Base-by-base conservation (phyloP, 2,888 invertebrate species). In the Choristoneura rosaceana region DNA sequence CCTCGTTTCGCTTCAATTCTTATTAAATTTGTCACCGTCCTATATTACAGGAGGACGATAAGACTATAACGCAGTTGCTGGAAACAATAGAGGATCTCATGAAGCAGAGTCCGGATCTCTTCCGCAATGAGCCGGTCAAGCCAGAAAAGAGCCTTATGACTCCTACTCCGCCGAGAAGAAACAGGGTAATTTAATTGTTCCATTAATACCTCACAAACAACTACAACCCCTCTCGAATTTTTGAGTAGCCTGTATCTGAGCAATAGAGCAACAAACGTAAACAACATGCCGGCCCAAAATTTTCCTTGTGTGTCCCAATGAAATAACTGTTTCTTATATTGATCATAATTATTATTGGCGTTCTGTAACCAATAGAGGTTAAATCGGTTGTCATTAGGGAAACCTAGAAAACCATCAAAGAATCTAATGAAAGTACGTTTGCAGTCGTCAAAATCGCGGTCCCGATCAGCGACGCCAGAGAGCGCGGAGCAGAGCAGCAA, bases 31-130 rank as follows among this genome's bases (percentile, higher is more conserved):
- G 9, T 45, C 0, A 68, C 85, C 94, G 69, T 90, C 67, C n/a
- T 14, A 33, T 34, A 10, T 95, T 95, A 76, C 94, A 96, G 87
- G 96, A 96, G 80, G 97, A 97, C 76, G 96, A 97, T 74, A 95
- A 96, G 74, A 96, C 96, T 82, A 95, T 97, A 71, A 96, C 96
- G 34, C 95, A 95, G 68, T 90, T 98, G 50, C 87, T 98, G 73
- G 96, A 97, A 84, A 97, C 97, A 74, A 96, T 98, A 60, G 97
- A 98, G 75, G 96, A 97, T 80, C 90, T 98, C 58, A 96, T 97
- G 86, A 96, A 96, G 84, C 95, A 97, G 75, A 96, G 96, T 69
- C 97, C 97, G 0, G 97, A 97, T 73, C 82, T 97, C 67, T 93
- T 83, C 90, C 87, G 88, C 79, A 88, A 75, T 70, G 87, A 90